Conservation (phyloP, 2,797 vertebrate species). For the Rhinoraja longicauda region DNA sequence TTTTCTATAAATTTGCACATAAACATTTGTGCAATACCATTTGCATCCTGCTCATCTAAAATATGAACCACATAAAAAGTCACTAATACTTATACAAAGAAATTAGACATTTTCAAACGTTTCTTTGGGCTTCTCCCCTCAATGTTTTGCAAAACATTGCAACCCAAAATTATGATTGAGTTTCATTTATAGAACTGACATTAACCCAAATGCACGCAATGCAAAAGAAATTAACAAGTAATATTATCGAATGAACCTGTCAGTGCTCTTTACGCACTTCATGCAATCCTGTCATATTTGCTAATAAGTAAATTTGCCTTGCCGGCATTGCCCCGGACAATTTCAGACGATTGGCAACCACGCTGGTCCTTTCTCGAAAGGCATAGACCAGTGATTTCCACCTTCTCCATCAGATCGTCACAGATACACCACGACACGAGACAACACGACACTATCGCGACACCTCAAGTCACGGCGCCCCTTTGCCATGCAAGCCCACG, state of each 20-base stretch:
- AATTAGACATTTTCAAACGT: background rate
- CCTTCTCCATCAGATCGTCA: too few relatives aligned
- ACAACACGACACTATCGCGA: too few relatives aligned
- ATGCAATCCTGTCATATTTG: background rate
- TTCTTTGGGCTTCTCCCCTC: background rate
- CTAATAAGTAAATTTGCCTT: too few relatives aligned
- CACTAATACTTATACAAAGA: background rate
- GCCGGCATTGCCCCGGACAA: too few relatives aligned
- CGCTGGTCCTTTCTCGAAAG: too few relatives aligned
- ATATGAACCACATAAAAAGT: constrained; percentile 10
- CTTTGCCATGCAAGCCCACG: too few relatives aligned
- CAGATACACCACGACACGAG: too few relatives aligned
- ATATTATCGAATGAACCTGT: background rate
- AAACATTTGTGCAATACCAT: background rate
- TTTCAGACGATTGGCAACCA: too few relatives aligned
- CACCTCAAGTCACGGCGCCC: too few relatives aligned
- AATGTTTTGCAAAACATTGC: background rate
- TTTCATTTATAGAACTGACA: background rate
- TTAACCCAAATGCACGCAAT: background rate
- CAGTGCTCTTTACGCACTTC: background rate
- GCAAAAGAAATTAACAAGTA: background rate
- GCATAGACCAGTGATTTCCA: too few relatives aligned
- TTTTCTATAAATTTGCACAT: background rate
- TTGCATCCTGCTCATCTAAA: background rate
- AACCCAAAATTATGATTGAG: background rate